Evolutionary conservation across 2,113 vertebrate genomes (phyloP).

Genomic region (Globicephala melas): DNA sequence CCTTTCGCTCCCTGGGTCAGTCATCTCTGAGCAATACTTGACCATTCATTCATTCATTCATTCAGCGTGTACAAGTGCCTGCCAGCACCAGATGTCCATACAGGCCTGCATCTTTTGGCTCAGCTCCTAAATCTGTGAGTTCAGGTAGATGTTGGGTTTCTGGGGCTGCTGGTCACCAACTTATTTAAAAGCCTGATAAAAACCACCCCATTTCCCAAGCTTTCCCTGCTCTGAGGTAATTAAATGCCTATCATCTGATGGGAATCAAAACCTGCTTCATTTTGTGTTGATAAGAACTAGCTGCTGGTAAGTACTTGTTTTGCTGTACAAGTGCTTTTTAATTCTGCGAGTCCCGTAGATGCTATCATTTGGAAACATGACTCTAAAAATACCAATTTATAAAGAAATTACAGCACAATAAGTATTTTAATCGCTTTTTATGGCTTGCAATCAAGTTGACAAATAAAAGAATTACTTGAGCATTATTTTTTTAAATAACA

Average conservation of each 20-base stretch:
- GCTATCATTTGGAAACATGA: slow-evolving; percentile 60
- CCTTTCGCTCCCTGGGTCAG: neutral
- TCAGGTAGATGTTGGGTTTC: neutral
- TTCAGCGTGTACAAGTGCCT: neutral
- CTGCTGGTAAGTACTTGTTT: slow-evolving; percentile 12
- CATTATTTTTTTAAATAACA: slow-evolving; percentile 47
- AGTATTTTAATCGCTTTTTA: slow-evolving; percentile 63
- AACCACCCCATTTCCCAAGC: neutral
- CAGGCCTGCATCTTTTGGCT: neutral
- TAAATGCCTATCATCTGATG: neutral
- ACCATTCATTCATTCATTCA: neutral
- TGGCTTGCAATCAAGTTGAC: slow-evolving; percentile 64
- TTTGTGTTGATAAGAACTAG: slow-evolving; percentile 15
- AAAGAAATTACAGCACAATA: slow-evolving; percentile 57
- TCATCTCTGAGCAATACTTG: neutral
- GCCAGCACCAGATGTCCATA: neutral
- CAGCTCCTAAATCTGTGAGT: neutral
- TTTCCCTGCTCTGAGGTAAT: neutral
- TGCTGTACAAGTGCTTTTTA: slow-evolving; percentile 45
- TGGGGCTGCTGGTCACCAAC: neutral
- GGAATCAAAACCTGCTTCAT: neutral
- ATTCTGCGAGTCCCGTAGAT: slow-evolving; percentile 51
- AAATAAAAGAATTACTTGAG: slow-evolving; percentile 55
- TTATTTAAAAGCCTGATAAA: neutral
- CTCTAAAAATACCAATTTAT: slow-evolving; percentile 64